Conservation (phyloP, 2,888 invertebrate genomes). For the Leucoma salicis region DNA sequence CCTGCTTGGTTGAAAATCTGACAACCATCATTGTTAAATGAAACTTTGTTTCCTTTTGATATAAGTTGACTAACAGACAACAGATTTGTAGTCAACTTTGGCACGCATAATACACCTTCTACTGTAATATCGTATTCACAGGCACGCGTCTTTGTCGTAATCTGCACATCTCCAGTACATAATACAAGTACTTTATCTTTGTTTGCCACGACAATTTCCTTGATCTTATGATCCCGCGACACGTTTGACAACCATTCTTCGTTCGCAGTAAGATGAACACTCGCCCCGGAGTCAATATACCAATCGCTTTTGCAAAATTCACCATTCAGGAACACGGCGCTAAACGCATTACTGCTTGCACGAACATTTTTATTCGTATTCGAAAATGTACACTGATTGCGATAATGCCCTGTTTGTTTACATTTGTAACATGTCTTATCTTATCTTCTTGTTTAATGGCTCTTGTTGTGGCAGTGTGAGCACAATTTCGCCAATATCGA, state of each 20-base stretch:
- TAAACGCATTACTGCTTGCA: conserved; percentile 5
- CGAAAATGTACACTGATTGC: no score
- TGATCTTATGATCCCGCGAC: background rate
- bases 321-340: background rate
- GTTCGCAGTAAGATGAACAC: conserved; percentile 1
- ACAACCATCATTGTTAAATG: background rate
- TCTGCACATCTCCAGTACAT: conserved; percentile 4
- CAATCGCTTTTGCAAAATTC: background rate
- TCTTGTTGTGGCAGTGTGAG: no score
- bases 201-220: conserved; percentile 4
- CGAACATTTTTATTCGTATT: no score
- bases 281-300: background rate
- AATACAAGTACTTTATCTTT: background rate
- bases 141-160: conserved; percentile 1
- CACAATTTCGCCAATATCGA: no score
- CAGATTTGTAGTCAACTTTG: background rate
- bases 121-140: background rate
- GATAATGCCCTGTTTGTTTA: background rate
- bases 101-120: conserved; percentile 2
- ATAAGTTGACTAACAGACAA: background rate
- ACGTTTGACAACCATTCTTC: background rate
- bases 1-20: background rate
- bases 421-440: no score
- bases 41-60: background rate
- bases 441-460: no score